Conservation (phyloP, 2,113 vertebrate genomes). For the Arvicanthis niloticus region DNA sequence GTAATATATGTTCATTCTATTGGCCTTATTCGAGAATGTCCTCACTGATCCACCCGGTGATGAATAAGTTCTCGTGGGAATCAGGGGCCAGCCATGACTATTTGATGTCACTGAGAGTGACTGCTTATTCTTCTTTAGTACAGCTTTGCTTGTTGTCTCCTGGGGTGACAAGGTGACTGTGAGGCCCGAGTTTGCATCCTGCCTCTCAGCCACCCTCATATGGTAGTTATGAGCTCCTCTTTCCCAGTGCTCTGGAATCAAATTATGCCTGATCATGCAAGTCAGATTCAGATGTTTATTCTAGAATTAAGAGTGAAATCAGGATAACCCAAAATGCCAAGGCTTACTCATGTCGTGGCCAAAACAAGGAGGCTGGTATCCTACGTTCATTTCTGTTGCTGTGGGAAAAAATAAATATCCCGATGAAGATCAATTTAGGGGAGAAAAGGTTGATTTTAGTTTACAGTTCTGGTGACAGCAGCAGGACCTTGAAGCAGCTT, state of each 20-base stretch:
- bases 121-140: background rate
- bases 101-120: background rate
- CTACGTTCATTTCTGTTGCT: background rate
- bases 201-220: background rate
- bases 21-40: background rate
- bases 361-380: background rate
- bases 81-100: background rate
- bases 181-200: background rate
- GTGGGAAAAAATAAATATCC: background rate
- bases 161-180: background rate
- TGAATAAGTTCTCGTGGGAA: background rate
- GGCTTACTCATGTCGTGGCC: background rate
- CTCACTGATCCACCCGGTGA: background rate
- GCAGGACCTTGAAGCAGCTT: background rate
- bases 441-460: background rate
- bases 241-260: background rate
- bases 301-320: background rate
- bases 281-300: background rate
- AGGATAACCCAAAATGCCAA: background rate
- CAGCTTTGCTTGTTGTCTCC: background rate
- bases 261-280: background rate
- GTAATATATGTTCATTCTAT: background rate
- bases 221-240: background rate
- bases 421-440: background rate
- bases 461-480: background rate